These are phyloP conservation scores for Malurus cyaneus DNA, from an alignment of 2,113 vertebrate genomes.

Conservation along the genomic window DNA sequence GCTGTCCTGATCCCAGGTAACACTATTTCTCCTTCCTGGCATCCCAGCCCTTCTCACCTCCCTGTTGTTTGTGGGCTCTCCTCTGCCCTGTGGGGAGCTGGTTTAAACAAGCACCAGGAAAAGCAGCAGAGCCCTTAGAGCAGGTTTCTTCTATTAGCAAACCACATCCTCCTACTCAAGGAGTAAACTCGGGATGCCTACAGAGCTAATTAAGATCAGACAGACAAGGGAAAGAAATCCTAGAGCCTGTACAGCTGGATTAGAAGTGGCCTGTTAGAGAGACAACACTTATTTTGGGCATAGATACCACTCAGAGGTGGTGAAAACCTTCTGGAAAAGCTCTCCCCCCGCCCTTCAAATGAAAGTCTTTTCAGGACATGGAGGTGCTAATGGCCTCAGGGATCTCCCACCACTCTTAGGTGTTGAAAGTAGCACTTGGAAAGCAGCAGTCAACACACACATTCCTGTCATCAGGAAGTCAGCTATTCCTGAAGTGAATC, in stretches of 20 bases:
- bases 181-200: not conserved
- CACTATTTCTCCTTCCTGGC: not conserved
- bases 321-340: not conserved
- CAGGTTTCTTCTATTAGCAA: not conserved
- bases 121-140: not conserved
- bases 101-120: not conserved
- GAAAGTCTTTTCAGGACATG: not conserved
- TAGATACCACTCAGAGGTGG: not conserved
- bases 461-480: conserved; percentile 35
- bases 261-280: not conserved
- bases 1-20: not conserved
- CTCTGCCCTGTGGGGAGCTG: not conserved
- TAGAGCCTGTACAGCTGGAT: not conserved
- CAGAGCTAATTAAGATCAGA: not conserved
- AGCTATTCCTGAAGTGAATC: not conserved
- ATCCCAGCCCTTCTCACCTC: not conserved
- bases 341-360: not conserved
- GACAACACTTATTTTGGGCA: not conserved
- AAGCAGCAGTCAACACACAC: not conserved
- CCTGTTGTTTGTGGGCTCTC: not conserved
- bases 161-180: conserved; percentile 38
- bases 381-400: conserved; percentile 25
- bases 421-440: conserved; percentile 21
- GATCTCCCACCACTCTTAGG: not conserved
- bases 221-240: not conserved